phyloP scores from a whole-genome alignment of 2,888 invertebrate species.

The Drosophila pseudotakahashii region DNA sequence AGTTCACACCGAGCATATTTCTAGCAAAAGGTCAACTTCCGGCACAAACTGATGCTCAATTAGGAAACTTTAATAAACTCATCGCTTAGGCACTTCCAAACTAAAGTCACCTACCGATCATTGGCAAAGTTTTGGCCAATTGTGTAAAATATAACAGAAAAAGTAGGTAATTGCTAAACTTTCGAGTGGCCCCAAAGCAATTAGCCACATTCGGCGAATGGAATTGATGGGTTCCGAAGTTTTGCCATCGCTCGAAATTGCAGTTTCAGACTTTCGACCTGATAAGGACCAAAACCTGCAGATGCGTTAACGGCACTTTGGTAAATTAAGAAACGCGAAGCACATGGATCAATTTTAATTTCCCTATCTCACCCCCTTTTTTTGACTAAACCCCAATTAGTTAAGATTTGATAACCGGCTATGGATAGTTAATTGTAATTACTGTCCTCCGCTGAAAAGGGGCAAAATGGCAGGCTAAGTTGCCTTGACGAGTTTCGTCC shows the following conservation, averaged over 20 bases:
- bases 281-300: background rate
- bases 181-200: constrained; percentile 16
- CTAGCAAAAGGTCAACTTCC: constrained; percentile 4
- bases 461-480: constrained; percentile 4
- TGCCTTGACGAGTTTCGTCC: constrained; percentile 19
- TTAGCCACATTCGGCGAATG: constrained; percentile 5
- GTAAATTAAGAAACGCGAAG: constrained; percentile 13
- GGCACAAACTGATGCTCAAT: constrained; percentile 7
- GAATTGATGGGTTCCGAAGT: constrained; percentile 4
- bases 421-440: constrained; percentile 23
- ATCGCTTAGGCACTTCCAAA: constrained; percentile 17
- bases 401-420: constrained; percentile 48
- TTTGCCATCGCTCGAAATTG: constrained; percentile 1
- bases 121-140: constrained; percentile 34
- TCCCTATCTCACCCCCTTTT: background rate
- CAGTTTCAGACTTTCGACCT: constrained; percentile 9
- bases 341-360: constrained; percentile 20
- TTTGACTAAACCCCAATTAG: constrained; percentile 51
- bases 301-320: constrained; percentile 15
- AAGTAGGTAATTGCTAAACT: constrained; percentile 41
- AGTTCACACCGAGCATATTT: constrained; percentile 10
- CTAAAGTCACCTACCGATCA: constrained; percentile 3
- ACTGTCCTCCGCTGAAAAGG: constrained; percentile 3
- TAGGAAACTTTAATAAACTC: constrained; percentile 27
- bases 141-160: constrained; percentile 15